Evolutionary conservation across 2,113 vertebrate species (phyloP).

Genomic region (Colistium nudipinnis): DNA sequence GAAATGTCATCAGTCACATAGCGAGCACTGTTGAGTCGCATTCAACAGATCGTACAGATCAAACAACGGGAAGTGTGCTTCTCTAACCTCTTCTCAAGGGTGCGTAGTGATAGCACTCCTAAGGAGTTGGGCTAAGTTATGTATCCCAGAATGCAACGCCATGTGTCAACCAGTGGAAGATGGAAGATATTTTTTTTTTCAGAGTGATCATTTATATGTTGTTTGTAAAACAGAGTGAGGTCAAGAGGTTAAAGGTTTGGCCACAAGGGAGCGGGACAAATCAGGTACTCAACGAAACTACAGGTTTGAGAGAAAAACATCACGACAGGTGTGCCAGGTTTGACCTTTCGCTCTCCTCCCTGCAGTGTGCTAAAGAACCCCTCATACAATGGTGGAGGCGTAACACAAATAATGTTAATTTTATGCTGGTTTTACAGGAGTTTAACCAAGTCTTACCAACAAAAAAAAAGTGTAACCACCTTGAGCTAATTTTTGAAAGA

Average conservation of each 20-base stretch:
- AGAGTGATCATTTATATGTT: neutral
- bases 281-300: neutral
- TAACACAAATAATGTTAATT: too few relatives aligned
- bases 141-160: neutral
- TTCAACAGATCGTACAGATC: neutral
- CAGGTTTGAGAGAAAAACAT: neutral
- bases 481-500: neutral
- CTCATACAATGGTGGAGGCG: too few relatives aligned
- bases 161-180: neutral
- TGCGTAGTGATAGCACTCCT: neutral
- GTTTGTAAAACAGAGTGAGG: neutral
- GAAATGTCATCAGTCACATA: neutral
- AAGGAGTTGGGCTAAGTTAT: neutral
- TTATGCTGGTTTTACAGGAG: too few relatives aligned
- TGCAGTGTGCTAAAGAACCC: too few relatives aligned
- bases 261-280: neutral
- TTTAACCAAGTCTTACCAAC: too few relatives aligned
- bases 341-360: too few relatives aligned
- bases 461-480: neutral
- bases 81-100: neutral
- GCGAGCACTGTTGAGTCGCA: neutral
- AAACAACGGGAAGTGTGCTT: neutral
- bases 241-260: constrained; percentile 15
- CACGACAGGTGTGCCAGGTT: neutral
- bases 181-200: neutral